Percentiles rank a stretch among this genome's conserved stretches.
phyloP scores from a whole-genome alignment of 1,140 invertebrate species.

The Drosophila pseudoobscura region DNA sequence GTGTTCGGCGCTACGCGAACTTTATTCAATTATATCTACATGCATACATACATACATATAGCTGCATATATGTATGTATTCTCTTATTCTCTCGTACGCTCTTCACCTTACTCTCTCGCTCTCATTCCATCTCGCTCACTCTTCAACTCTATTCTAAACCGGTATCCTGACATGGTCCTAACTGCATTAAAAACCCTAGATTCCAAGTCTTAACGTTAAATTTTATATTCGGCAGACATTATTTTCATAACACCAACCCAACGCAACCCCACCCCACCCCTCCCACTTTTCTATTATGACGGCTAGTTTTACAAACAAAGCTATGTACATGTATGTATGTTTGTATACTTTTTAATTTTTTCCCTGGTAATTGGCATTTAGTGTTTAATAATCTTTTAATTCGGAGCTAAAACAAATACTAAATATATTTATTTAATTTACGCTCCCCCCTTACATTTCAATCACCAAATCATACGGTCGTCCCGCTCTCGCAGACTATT shows the following conservation, averaged over 20 bases:
- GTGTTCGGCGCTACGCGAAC: slow-evolving; percentile 43
- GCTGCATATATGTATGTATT: slow-evolving; percentile 35
- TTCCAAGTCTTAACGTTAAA: slow-evolving; percentile 25
- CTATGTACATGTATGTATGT: no score
- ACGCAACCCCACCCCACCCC: background rate
- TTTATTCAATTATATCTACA: slow-evolving; percentile 46
- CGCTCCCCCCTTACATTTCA: background rate
- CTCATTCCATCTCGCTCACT: slow-evolving; percentile 6
- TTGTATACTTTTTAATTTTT: no score
- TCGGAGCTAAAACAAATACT: background rate
- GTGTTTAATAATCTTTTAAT: no score
- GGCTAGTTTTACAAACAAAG: no score
- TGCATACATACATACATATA: slow-evolving; percentile 38
- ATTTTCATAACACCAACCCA: background rate
- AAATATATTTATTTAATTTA: slow-evolving; percentile 4
- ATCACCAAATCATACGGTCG: slow-evolving; percentile 4
- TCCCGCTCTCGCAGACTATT: slow-evolving; percentile 32
- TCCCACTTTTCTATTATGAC: background rate
- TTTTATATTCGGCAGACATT: background rate
- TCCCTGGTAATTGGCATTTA: no score
- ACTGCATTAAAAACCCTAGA: slow-evolving; percentile 20
- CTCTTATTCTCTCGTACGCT: slow-evolving; percentile 14
- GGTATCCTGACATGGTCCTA: slow-evolving; percentile 72
- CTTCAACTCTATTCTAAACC: slow-evolving; percentile 52
- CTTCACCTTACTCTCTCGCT: slow-evolving; percentile 6